Evolutionary conservation across 2,797 vertebrate species (phyloP).

Genomic region (Erithacus rubecula): DNA sequence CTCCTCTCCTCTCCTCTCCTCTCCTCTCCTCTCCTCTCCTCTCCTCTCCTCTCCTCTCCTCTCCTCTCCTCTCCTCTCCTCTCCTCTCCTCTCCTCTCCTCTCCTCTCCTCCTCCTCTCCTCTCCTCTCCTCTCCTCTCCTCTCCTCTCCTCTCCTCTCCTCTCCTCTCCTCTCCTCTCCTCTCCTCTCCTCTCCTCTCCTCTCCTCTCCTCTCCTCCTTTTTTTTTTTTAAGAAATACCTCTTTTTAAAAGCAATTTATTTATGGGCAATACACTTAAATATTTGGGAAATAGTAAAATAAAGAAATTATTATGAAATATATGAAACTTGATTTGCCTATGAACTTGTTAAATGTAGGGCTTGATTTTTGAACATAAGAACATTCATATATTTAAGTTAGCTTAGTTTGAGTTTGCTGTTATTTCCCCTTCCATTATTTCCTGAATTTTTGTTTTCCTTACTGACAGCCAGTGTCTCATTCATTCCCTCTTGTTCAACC

Average conservation of each 20-base stretch:
- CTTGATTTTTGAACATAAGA: not conserved
- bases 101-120: no score
- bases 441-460: not conserved
- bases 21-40: no score
- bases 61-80: no score
- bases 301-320: not conserved
- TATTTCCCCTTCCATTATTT: not conserved
- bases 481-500: not conserved
- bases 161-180: no score
- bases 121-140: no score
- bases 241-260: not conserved
- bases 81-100: no score
- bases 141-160: no score
- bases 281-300: not conserved
- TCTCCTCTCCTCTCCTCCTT: no score
- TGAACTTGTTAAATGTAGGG: not conserved
- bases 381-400: not conserved
- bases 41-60: no score
- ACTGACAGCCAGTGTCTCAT: not conserved
- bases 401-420: not conserved
- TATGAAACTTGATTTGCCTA: not conserved
- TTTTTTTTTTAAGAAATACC: not conserved
- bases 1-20: no score
- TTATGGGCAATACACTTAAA: not conserved
- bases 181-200: no score